Conservation (phyloP, 1,140 invertebrate species). For the Drosophila truncata region DNA sequence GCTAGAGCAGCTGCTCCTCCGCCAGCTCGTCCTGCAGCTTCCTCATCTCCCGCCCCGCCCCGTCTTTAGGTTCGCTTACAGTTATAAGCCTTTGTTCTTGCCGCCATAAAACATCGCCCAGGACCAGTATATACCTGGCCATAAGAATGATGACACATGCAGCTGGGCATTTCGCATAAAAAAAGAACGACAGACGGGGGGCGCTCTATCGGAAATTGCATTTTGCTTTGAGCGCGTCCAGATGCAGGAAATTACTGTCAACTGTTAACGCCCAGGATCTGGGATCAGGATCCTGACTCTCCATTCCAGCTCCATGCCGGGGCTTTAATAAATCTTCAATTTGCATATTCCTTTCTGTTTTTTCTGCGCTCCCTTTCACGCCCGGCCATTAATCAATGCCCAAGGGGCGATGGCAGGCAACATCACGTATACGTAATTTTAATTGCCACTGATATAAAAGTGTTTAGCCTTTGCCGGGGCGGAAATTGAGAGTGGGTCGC, state of each 20-base stretch:
- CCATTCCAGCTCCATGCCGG: not conserved
- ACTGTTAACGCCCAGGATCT: slow-evolving; percentile 43
- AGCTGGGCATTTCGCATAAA: slow-evolving; percentile 45
- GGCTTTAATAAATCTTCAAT: slow-evolving; percentile 56
- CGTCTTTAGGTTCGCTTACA: slow-evolving; percentile 28
- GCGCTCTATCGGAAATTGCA: slow-evolving; percentile 74
- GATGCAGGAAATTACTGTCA: slow-evolving; percentile 73
- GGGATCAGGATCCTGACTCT: slow-evolving; percentile 28
- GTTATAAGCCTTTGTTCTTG: slow-evolving; percentile 45
- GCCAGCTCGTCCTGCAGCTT: not conserved
- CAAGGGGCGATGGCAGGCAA: slow-evolving; percentile 32
- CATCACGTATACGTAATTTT: slow-evolving; percentile 61
- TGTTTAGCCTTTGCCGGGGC: slow-evolving; percentile 42
- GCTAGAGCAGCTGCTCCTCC: slow-evolving; percentile 26
- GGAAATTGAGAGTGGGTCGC: slow-evolving; percentile 4
- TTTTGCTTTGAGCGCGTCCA: slow-evolving; percentile 67
- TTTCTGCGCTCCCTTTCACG: slow-evolving; percentile 17
- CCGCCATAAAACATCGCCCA: slow-evolving; percentile 57
- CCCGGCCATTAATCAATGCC: slow-evolving; percentile 55
- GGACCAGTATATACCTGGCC: slow-evolving; percentile 26
- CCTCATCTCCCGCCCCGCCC: not conserved
- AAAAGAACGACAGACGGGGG: slow-evolving; percentile 36
- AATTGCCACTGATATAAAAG: slow-evolving; percentile 60
- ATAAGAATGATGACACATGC: slow-evolving; percentile 35
- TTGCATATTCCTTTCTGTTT: slow-evolving; percentile 39